These are phyloP conservation scores for Harpagus bidentatus DNA, from an alignment of 2,113 vertebrate genomes.

Conservation along the genomic window DNA sequence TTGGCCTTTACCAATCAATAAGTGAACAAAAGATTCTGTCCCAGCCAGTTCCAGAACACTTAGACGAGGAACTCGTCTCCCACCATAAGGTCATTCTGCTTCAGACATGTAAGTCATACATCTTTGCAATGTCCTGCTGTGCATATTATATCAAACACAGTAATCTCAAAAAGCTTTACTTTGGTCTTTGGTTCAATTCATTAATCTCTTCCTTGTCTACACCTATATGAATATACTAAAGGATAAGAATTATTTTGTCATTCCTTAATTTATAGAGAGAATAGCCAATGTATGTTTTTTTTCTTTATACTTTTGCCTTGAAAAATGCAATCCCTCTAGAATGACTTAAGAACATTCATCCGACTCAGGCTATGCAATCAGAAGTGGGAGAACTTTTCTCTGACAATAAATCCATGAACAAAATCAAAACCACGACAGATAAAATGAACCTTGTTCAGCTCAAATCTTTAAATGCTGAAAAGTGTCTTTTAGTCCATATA, in stretches of 20 bases:
- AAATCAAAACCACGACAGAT: conserved; percentile 20
- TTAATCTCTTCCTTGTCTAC: not conserved
- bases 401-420: conserved; percentile 5
- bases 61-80: not conserved
- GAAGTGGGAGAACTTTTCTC: not conserved
- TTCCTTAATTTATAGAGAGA: not conserved
- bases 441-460: conserved; percentile 8
- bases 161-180: not conserved
- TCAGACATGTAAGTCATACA: not conserved
- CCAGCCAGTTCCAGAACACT: not conserved
- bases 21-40: not conserved
- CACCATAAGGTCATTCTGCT: not conserved
- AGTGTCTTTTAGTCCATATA: not conserved
- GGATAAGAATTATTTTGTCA: not conserved
- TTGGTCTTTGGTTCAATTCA: not conserved
- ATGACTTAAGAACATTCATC: not conserved
- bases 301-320: not conserved
- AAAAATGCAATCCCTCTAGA: not conserved
- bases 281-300: not conserved
- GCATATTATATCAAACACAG: not conserved
- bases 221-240: not conserved
- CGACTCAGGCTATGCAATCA: not conserved
- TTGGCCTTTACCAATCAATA: not conserved
- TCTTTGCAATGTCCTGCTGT: not conserved
- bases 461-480: not conserved